Percentiles rank a stretch among this genome's conserved stretches.
Conservation (phyloP, 2,797 vertebrate genomes). For the Crypturellus tataupa region DNA sequence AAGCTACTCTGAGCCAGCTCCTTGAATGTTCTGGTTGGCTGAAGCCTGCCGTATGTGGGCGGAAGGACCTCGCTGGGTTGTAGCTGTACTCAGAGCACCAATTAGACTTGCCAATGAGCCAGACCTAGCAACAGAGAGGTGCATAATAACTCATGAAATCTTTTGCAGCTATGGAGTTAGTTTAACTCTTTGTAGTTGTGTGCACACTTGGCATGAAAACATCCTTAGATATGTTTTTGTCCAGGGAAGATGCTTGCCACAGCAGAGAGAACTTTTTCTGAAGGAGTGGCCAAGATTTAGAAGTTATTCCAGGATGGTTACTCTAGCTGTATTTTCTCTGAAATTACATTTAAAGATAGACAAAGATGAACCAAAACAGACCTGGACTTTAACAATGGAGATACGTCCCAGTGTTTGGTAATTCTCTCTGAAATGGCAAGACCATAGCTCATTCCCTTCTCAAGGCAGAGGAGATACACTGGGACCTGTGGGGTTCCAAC, state of each 20-base stretch:
- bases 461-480: neutral
- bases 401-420: neutral
- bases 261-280: neutral
- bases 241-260: neutral
- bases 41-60: neutral
- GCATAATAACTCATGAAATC: neutral
- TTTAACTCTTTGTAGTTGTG: neutral
- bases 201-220: fast-evolving
- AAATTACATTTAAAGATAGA: neutral
- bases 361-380: neutral
- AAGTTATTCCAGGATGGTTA: neutral
- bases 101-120: constrained; percentile 46
- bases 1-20: constrained; percentile 40
- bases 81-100: neutral
- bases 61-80: neutral
- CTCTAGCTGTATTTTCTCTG: neutral
- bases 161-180: neutral
- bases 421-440: neutral
- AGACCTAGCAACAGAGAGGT: neutral
- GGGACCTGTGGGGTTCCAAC: neutral
- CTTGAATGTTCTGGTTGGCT: neutral
- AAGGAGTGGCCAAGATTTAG: neutral
- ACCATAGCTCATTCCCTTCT: neutral
- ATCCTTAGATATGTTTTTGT: neutral
- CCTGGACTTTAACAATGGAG: neutral